Conservation (phyloP, 2,113 vertebrate genomes). For the Peromyscus leucopus region DNA sequence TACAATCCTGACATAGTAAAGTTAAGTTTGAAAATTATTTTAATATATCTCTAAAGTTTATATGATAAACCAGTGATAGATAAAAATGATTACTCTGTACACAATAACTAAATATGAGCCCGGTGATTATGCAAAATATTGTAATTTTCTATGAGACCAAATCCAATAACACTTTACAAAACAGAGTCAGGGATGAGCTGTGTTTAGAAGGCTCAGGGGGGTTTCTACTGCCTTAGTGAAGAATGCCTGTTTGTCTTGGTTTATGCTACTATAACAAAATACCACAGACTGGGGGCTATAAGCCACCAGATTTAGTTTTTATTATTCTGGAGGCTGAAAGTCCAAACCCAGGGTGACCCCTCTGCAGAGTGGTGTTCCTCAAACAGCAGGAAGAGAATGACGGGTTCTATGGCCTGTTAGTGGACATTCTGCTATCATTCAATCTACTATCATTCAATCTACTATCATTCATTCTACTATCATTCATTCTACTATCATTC, state of each 20-base stretch:
- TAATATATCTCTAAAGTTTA: not conserved
- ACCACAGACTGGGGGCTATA: not conserved
- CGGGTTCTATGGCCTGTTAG: not conserved
- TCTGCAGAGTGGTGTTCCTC: not conserved
- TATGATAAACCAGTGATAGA: not conserved
- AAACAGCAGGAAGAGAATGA: not conserved
- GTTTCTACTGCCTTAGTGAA: not conserved
- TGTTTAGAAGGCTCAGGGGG: not conserved
- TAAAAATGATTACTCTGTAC: conserved; percentile 1
- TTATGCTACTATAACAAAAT: not conserved
- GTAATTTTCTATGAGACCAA: not conserved
- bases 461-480: not conserved
- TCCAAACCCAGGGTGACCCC: not conserved
- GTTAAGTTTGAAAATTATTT: conserved; percentile 27
- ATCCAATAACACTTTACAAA: conserved; percentile 41
- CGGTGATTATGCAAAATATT: conserved; percentile 40
- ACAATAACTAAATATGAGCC: conserved; percentile 51
- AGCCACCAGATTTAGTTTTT: not conserved
- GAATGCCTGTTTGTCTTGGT: not conserved
- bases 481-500: not conserved
- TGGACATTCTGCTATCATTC: not conserved
- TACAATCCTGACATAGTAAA: not conserved
- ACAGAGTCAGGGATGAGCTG: not conserved
- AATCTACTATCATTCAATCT: not conserved
- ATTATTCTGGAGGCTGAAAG: not conserved